A percentile compares a stretch with the other conserved stretches of the same genome.
These are phyloP conservation scores for Augochlorella aurata DNA, from an alignment of 2,888 invertebrate species.

Conservation along the genomic window DNA sequence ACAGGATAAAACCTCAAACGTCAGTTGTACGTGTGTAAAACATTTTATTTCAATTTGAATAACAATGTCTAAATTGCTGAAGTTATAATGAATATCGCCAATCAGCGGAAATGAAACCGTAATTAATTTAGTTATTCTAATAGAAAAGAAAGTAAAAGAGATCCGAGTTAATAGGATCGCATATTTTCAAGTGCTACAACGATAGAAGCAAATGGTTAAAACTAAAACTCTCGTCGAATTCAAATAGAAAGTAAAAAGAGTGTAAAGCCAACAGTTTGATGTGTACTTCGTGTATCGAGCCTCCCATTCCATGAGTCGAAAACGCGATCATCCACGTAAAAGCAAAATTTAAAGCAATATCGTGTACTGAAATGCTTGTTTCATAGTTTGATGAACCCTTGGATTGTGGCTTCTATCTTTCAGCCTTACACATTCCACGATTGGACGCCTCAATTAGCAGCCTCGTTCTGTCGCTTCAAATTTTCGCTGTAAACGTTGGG, in stretches of 20 bases:
- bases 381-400: not conserved
- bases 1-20: no score
- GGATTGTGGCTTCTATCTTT: conserved; percentile 4
- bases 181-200: not conserved
- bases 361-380: conserved; percentile 2
- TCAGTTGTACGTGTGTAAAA: no score
- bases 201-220: not conserved
- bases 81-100: not conserved
- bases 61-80: no score
- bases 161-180: not conserved
- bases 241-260: not conserved
- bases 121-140: not conserved
- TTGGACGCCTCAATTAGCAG: conserved; percentile 23
- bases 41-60: no score
- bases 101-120: not conserved
- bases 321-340: not conserved
- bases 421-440: conserved; percentile 7
- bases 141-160: not conserved
- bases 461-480: conserved; percentile 17
- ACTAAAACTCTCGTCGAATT: not conserved
- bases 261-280: not conserved
- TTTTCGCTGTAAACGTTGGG: not conserved
- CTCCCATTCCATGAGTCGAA: not conserved
- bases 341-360: conserved; percentile 22
- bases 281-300: not conserved